Evolutionary conservation across 1,140 invertebrate species (phyloP), one percentile per base, ranked within the genome.

Genomic region (Oedothorax gibbosus): DNA sequence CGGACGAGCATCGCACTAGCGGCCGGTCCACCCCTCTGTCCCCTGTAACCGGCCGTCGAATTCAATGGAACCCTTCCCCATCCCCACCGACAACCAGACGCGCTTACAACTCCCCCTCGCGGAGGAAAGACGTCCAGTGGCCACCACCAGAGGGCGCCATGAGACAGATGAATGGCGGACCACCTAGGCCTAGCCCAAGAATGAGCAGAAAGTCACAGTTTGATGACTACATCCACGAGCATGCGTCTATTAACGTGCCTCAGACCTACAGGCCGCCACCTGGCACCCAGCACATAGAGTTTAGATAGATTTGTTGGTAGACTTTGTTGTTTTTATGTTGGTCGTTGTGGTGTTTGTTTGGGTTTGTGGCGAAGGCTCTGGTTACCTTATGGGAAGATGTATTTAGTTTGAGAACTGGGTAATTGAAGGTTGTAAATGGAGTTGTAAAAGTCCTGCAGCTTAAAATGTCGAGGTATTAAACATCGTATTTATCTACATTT

Each of bases 201-300:
- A 15, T 18, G 0, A 56, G 56, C 7, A 53, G 73, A 7, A 78
- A 73, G 51, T 80, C 68, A 2, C 72, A 65, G 50, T 85, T 81
- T 49, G 85, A 86, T 49, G 85, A 87, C 53, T 77, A 81, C 54
- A 50, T 86, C 10, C 66, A 81, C 51, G 66, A 85, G 21, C 73
- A 80, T 10, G 83, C 84, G 9, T 84, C 81, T 18, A 73, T 75
- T 51, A 85, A 83, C 35, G 82, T 87, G 14, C 87, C 86, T 1
- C 84, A 76, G 15, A 88, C 87, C 14, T 88, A 88, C 75, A 73
- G 87, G n/a, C 60, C 87, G 35, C 87, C 88, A 5, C 87, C 87
- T 12, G 73, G 81, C 15, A 87, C 87, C 2, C 88, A 87, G 62
- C 86, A 87, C 54, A 50, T 87, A 9, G 85, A 88, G 50, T 85